Conservation (phyloP, 2,888 invertebrate species). For the Lingula anatina region DNA sequence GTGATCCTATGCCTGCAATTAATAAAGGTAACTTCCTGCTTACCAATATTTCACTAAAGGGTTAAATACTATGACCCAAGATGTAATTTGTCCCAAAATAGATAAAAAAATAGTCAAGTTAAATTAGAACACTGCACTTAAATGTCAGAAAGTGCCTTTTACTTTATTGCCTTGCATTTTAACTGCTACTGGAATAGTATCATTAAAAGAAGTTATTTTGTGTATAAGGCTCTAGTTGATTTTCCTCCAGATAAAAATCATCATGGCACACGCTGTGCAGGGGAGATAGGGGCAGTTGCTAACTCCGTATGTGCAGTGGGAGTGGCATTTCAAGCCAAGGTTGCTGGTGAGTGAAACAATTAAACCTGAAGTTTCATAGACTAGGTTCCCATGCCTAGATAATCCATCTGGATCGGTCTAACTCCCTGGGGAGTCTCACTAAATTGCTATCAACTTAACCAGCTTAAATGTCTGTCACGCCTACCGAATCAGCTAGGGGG, state of each 20-base stretch:
- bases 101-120: neutral
- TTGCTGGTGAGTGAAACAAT: slow-evolving; percentile 27
- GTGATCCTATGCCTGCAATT: slow-evolving; percentile 41
- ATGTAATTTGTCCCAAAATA: neutral
- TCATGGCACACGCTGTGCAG: slow-evolving; percentile 53
- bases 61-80: neutral
- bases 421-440: too few relatives aligned
- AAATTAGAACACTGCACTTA: neutral
- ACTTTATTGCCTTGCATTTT: too few relatives aligned
- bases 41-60: too few relatives aligned
- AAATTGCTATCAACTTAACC: too few relatives aligned
- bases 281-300: slow-evolving; percentile 51
- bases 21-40: slow-evolving; percentile 21
- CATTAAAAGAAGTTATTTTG: neutral
- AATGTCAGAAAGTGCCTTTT: too few relatives aligned
- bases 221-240: neutral
- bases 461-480: too few relatives aligned
- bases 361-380: too few relatives aligned
- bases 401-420: too few relatives aligned
- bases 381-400: too few relatives aligned
- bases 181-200: too few relatives aligned
- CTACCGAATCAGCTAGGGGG: too few relatives aligned
- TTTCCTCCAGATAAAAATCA: slow-evolving; percentile 25
- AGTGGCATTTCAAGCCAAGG: slow-evolving; percentile 46
- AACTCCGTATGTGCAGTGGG: slow-evolving; percentile 51